Base-by-base conservation (phyloP, 1,140 invertebrate genomes). In the Procambarus clarkii region DNA sequence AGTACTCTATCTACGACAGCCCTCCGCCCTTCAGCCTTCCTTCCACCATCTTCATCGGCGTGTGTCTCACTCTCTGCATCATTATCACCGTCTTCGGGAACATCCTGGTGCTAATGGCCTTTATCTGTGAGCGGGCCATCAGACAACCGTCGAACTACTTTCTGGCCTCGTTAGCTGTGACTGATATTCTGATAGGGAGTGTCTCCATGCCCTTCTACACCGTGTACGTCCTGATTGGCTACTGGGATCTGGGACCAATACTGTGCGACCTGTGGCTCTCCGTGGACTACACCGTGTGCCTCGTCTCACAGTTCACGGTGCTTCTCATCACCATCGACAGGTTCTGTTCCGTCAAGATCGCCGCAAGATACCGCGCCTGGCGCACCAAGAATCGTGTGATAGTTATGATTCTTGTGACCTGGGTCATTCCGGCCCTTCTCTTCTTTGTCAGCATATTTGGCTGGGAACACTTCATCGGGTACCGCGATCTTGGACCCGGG, bases 361-460 rank as follows among this genome's bases (percentile, higher is more conserved):
- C 99, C 2, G 98, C 99, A 0, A 97, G 97, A 93, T 99, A 99
- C 95, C 96, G 99, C 80, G 97, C 97, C 93, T 99, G 99, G 99
- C 95, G 99, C 77, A 99, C 99, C 0, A 98, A 99, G 93, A 96
- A 97, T 91, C 96, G 97, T 96, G 98, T 99, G 96, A 97, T 99
- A 0, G 96, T 97, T 3, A 98, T 99, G 94, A 95, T 96, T n/a
- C 94, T 95, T 0, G 93, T 95, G 18, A 99, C 98, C 0, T 99
- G 99, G 99, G 98, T 99, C 58, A 97, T 99, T 88, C 99, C 99
- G 5, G 97, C 98, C 1, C 95, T 99, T 21, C 95, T 99, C 4
- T 99, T 99, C 94, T 99, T 99, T 94, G 98, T 98, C 85, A 98
- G 98, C 86, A 99, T 99, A 92, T 99, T 99, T 94, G 99, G 99